Conservation (phyloP, 2,113 vertebrate species). For the Speoplatyrhinus poulsoni region DNA sequence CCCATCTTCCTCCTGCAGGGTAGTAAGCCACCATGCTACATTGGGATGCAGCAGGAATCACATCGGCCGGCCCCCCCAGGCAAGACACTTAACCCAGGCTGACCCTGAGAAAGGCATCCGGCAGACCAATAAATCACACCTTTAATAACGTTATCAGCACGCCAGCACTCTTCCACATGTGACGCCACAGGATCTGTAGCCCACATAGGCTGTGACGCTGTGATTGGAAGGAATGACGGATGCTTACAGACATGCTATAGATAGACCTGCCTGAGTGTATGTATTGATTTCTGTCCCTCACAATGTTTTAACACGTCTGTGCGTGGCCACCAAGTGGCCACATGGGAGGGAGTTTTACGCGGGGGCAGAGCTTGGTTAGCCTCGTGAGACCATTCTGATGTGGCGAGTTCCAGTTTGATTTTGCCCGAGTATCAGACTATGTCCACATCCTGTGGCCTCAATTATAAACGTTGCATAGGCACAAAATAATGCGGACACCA, state of each 20-base stretch:
- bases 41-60: constrained; percentile 37
- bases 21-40: constrained; percentile 13
- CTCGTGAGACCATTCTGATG: too few relatives aligned
- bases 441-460: background rate
- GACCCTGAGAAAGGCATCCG: constrained; percentile 35
- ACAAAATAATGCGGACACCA: background rate
- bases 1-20: background rate
- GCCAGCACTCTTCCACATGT: too few relatives aligned
- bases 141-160: constrained; percentile 38
- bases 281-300: too few relatives aligned
- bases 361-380: too few relatives aligned
- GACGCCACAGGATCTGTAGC: too few relatives aligned
- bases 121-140: constrained; percentile 49
- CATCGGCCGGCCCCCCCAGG: constrained; percentile 22
- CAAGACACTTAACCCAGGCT: constrained; percentile 49
- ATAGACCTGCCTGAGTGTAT: too few relatives aligned
- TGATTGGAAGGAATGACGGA: background rate
- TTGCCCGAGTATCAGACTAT: background rate
- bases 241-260: too few relatives aligned
- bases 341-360: too few relatives aligned
- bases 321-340: too few relatives aligned
- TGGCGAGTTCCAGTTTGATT: background rate
- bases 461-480: background rate
- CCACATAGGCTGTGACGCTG: constrained; percentile 7
- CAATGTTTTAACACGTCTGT: too few relatives aligned